Percentiles rank a stretch among this genome's conserved stretches.
phyloP scores from a whole-genome alignment of 2,113 vertebrate genomes.

The Boulengeromyrus knoepffleri region DNA sequence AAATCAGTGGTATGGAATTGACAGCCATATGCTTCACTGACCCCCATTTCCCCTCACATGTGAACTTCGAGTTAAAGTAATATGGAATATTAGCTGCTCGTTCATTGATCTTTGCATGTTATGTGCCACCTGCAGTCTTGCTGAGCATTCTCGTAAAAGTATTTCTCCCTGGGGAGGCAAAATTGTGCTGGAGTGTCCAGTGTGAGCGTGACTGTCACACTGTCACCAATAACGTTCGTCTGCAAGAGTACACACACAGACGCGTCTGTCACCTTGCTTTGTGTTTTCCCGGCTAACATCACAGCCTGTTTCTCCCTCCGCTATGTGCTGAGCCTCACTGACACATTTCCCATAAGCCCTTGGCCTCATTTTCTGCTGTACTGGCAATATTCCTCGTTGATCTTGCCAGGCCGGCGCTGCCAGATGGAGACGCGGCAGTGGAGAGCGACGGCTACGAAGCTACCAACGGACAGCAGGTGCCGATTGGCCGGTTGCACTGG shows the following conservation, averaged over 20 bases:
- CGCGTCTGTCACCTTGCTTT: neutral
- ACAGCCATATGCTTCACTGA: neutral
- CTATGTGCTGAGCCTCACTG: neutral
- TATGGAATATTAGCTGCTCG: neutral
- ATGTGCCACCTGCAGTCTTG: neutral
- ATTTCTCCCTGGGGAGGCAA: neutral
- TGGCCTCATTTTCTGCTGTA: neutral
- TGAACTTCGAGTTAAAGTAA: neutral
- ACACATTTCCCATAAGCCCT: neutral
- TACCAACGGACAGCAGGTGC: conserved; percentile 78
- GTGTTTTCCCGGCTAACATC: neutral
- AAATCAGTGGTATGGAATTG: neutral
- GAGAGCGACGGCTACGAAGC: conserved; percentile 82
- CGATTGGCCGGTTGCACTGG: conserved; percentile 90
- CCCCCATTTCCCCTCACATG: neutral
- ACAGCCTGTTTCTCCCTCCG: neutral
- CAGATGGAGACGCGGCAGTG: conserved; percentile 66
- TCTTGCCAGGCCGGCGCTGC: conserved; percentile 58
- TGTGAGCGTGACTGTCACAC: neutral
- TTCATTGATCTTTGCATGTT: neutral
- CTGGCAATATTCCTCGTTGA: conserved; percentile 9
- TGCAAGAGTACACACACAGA: neutral
- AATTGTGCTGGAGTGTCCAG: neutral
- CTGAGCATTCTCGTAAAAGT: neutral
- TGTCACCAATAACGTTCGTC: neutral